Percentiles rank a stretch among this genome's conserved stretches.
Conservation (phyloP, 2,888 invertebrate genomes). For the Melanchra persicariae region DNA sequence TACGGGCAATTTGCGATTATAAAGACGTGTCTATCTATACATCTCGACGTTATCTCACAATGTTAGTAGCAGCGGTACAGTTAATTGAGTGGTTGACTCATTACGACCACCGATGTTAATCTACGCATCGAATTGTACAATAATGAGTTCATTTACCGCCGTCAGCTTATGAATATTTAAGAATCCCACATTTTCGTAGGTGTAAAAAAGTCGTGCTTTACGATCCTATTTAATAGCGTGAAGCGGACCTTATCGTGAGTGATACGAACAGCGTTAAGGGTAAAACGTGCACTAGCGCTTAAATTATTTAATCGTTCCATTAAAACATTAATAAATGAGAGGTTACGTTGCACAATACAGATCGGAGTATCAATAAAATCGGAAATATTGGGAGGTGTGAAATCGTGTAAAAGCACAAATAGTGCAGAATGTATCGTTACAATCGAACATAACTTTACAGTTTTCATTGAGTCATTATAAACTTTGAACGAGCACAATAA, state of each 20-base stretch:
- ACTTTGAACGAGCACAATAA: slow-evolving; percentile 57
- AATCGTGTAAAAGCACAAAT: slow-evolving; percentile 75
- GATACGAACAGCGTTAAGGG: slow-evolving; percentile 60
- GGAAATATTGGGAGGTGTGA: slow-evolving; percentile 74
- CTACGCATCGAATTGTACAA: slow-evolving; percentile 80
- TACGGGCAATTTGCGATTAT: slow-evolving; percentile 87
- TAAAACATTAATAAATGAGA: slow-evolving; percentile 61
- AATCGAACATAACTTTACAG: slow-evolving; percentile 61
- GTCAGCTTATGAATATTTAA: slow-evolving; percentile 86
- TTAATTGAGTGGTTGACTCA: slow-evolving; percentile 84
- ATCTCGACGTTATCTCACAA: slow-evolving; percentile 72
- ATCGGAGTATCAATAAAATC: slow-evolving; percentile 55
- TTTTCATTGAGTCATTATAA: slow-evolving; percentile 64
- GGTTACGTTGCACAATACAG: slow-evolving; percentile 52
- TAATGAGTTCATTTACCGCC: slow-evolving; percentile 86
- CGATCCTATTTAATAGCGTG: slow-evolving; percentile 74
- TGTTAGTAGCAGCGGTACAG: slow-evolving; percentile 72
- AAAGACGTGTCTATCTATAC: slow-evolving; percentile 74
- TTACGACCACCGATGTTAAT: slow-evolving; percentile 81
- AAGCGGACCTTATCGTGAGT: slow-evolving; percentile 72
- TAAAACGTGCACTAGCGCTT: slow-evolving; percentile 55
- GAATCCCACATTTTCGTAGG: slow-evolving; percentile 72
- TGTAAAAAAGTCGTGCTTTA: slow-evolving; percentile 77
- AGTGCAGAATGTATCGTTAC: slow-evolving; percentile 63
- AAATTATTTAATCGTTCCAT: slow-evolving; percentile 59